Evolutionary conservation across 1,140 invertebrate genomes (phyloP).

Genomic region (Elysia chlorotica): DNA sequence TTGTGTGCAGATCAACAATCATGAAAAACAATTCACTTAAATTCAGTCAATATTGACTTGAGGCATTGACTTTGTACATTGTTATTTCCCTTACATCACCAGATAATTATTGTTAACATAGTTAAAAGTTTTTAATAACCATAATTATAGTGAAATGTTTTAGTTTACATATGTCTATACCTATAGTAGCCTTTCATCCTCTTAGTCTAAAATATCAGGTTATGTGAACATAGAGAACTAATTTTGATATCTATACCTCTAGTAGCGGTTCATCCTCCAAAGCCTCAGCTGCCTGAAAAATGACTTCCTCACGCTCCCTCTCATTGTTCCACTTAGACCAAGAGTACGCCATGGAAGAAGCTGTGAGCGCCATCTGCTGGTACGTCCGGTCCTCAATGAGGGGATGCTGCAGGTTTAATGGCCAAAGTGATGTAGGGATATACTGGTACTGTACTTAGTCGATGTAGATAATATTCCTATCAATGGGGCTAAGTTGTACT

Average conservation of each 20-base stretch:
- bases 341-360: slow-evolving; percentile 78
- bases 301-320: slow-evolving; percentile 42
- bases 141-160: background rate
- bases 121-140: no score
- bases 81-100: background rate
- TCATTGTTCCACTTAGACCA: slow-evolving; percentile 87
- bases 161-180: background rate
- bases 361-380: slow-evolving; percentile 78
- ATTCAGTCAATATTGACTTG: background rate
- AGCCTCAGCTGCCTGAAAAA: slow-evolving; percentile 51
- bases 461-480: no score
- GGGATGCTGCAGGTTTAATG: slow-evolving; percentile 50
- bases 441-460: no score
- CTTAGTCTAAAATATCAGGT: no score
- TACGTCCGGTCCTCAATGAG: slow-evolving; percentile 80
- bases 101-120: no score
- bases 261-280: slow-evolving; percentile 52
- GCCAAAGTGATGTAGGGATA: no score
- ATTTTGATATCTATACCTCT: slow-evolving; percentile 50
- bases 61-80: background rate
- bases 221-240: no score
- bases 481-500: no score
- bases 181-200: no score
- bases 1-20: background rate
- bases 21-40: background rate